phyloP scores from a whole-genome alignment of 2,797 vertebrate genomes.

The Pachyuromys duprasi region DNA sequence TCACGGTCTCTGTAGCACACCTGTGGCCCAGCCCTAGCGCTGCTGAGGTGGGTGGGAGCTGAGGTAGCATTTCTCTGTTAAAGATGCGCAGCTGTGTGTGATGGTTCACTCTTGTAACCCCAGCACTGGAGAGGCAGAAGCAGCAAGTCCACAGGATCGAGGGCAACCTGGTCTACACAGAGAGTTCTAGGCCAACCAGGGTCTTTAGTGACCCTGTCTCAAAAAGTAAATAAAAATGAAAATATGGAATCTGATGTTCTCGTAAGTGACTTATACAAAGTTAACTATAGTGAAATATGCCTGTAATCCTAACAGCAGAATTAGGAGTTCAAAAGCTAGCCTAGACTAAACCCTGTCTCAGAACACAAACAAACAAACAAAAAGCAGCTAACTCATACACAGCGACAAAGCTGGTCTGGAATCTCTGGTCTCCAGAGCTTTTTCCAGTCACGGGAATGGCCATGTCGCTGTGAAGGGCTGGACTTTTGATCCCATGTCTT shows the following conservation, averaged over 20 bases:
- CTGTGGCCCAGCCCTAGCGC: neutral
- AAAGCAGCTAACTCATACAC: neutral
- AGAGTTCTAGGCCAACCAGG: neutral
- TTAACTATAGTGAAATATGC: neutral
- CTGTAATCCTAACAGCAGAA: neutral
- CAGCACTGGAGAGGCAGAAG: neutral
- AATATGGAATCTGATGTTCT: neutral
- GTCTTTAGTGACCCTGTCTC: neutral
- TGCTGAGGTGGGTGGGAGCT: neutral
- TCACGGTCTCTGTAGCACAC: accelerated
- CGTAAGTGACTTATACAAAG: neutral
- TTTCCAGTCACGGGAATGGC: neutral
- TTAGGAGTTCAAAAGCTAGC: neutral
- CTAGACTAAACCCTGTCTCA: neutral
- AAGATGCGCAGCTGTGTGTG: neutral
- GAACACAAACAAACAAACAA: neutral
- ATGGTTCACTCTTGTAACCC: neutral
- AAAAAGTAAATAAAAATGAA: neutral
- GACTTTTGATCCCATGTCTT: slow-evolving; percentile 17
- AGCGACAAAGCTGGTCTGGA: neutral
- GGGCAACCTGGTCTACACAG: neutral
- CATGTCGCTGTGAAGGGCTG: neutral
- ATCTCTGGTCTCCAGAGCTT: neutral
- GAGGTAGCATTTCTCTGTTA: neutral
- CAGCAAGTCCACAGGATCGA: neutral